Base-by-base conservation (phyloP, 1,140 invertebrate species). In the Chironomus tepperi region DNA sequence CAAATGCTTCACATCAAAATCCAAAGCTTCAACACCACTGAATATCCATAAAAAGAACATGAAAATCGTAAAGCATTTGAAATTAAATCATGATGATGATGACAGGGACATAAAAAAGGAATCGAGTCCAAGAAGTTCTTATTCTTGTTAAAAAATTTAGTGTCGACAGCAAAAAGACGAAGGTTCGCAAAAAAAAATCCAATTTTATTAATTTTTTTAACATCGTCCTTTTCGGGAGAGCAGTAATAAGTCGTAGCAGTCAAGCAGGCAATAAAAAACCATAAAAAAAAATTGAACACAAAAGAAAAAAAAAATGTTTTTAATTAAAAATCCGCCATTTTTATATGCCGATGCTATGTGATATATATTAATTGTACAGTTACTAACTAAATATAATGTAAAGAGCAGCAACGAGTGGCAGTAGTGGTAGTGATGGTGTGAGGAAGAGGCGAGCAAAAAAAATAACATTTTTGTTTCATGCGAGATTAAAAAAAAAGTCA, bases 301-400 rank as follows among this genome's bases (percentile, higher is more conserved):
- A 9, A 57, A 57, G n/a, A 75, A 64, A 77, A 76, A 73, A 75
- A 70, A 57, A 73, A 74, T 42, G 65, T 70, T 70, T 70, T 70
- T 70, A 70, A 70, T 70, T 70, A 70, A 70, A 70, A 70, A 70
- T 70, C 2, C 21, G 24, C 24, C 65, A 73, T 73, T 73, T 75
- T 57, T 57, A 57, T 57, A 73, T 73, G 6, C 43, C 19, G 43
- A 43, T 24, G 34, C 70, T 21, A 16, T 8, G 42, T 9, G 73
- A 75, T 57, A 57, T 57, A 57, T 57, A 57, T 57, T n/a, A 57
- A 34, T 34, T 34, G 24, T 34, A 34, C 24, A 57, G n/a, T n/a
- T 57, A 57, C 47, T 57, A 57, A 57, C 47, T 57, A 57, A 57
- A 57, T 57, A 57, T n/a, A 57, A 15, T n/a, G 47, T 12, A 12